Percentiles rank a stretch among this genome's conserved stretches.
phyloP scores from a whole-genome alignment of 2,888 invertebrate species.

The Orthosia gracilis region DNA sequence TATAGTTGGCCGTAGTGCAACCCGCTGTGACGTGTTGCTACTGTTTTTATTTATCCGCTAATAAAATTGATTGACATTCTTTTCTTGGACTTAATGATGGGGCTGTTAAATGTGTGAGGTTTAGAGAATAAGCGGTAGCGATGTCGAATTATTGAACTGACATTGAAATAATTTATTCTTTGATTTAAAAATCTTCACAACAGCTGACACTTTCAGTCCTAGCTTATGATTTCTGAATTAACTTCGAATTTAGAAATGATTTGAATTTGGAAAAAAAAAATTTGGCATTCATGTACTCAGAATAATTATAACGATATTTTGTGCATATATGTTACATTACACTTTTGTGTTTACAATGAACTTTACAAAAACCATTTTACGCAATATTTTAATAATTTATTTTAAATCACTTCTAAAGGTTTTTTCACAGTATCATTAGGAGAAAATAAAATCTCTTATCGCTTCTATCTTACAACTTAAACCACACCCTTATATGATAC shows the following conservation, averaged over 20 bases:
- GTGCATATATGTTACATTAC: no score
- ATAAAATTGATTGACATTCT: slow-evolving; percentile 89
- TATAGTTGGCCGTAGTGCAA: slow-evolving; percentile 78
- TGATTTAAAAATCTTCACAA: not conserved
- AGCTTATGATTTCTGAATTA: not conserved
- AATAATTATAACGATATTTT: no score
- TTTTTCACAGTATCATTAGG: no score
- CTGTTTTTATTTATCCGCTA: slow-evolving; percentile 87
- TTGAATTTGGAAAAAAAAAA: no score
- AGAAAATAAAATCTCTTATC: no score
- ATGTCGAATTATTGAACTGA: not conserved
- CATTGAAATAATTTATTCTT: not conserved
- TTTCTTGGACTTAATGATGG: slow-evolving; percentile 77
- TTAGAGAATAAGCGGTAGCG: slow-evolving; percentile 62
- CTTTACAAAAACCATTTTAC: not conserved
- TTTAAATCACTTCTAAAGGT: not conserved
- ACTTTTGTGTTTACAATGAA: not conserved
- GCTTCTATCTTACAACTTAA: slow-evolving; percentile 50
- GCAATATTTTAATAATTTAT: no score
- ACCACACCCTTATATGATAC: slow-evolving; percentile 46
- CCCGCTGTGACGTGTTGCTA: slow-evolving; percentile 76
- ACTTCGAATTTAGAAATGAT: no score
- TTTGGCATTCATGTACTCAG: no score
- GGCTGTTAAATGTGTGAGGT: slow-evolving; percentile 60
- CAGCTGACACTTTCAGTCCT: no score